phyloP scores from a whole-genome alignment of 2,888 invertebrate species.

The Allolobophora icterica region DNA sequence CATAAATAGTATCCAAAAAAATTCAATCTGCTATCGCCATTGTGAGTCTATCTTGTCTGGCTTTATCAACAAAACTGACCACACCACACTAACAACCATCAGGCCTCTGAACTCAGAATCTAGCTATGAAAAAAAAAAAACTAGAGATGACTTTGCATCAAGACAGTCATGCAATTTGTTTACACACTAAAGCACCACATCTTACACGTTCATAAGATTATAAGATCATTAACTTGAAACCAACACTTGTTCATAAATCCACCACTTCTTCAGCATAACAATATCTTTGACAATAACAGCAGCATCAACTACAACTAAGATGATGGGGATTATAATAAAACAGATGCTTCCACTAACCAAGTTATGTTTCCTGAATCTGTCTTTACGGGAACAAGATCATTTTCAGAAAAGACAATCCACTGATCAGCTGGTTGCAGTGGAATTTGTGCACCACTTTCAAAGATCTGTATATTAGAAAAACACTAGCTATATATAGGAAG shows the following conservation, averaged over 20 bases:
- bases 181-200: background rate
- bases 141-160: background rate
- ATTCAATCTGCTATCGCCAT: background rate
- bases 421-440: background rate
- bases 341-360: background rate
- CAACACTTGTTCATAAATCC: background rate
- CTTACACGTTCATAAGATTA: background rate
- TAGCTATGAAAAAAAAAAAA: background rate
- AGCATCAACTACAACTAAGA: background rate
- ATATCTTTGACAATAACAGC: too few species aligned
- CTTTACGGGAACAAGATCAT: background rate
- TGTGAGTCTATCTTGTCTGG: background rate
- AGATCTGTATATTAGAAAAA: background rate
- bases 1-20: background rate
- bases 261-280: too few species aligned
- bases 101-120: background rate
- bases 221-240: background rate
- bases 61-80: too few species aligned
- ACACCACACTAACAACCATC: background rate
- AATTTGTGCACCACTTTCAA: slow-evolving; percentile 4
- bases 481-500: background rate
- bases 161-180: background rate
- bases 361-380: slow-evolving; percentile 2
- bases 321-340: background rate
- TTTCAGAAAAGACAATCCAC: slow-evolving; percentile 18